Percentiles rank a stretch among this genome's conserved stretches.
These are phyloP conservation scores for Uromys caudimaculatus DNA, from an alignment of 2,797 vertebrate genomes.

Conservation along the genomic window DNA sequence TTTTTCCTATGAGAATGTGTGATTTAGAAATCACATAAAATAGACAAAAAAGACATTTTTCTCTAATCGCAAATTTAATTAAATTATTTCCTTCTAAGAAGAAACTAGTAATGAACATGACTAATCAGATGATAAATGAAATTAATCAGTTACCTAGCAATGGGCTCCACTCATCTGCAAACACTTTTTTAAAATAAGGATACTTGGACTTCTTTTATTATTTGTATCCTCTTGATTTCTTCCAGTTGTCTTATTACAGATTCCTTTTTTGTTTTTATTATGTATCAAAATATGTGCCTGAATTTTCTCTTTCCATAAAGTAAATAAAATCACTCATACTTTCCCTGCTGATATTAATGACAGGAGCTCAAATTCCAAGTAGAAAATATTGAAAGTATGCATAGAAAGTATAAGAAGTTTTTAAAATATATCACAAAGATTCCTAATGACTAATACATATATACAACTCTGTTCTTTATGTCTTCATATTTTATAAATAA, in stretches of 20 bases:
- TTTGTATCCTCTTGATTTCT: too few species aligned
- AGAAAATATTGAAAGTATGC: neutral
- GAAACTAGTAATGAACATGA: neutral
- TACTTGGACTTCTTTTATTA: neutral
- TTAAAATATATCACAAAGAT: neutral
- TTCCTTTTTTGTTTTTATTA: neutral
- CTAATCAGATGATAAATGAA: neutral
- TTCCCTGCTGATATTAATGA: neutral
- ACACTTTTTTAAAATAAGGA: neutral
- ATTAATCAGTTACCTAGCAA: neutral
- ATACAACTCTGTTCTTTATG: neutral
- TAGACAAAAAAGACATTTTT: neutral
- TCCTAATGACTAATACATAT: neutral
- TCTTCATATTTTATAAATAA: neutral
- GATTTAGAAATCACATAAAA: neutral
- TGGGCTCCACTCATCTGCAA: neutral
- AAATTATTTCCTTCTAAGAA: neutral
- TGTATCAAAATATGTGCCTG: neutral
- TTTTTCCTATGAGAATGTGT: neutral
- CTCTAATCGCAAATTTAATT: neutral
- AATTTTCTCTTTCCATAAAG: neutral
- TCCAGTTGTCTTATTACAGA: neutral
- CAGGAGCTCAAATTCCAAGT: neutral
- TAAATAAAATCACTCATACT: neutral
- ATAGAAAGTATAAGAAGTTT: neutral